Percentiles rank a stretch among this genome's conserved stretches.
Conservation (phyloP, 2,888 invertebrate genomes). For the Euclidia mi region DNA sequence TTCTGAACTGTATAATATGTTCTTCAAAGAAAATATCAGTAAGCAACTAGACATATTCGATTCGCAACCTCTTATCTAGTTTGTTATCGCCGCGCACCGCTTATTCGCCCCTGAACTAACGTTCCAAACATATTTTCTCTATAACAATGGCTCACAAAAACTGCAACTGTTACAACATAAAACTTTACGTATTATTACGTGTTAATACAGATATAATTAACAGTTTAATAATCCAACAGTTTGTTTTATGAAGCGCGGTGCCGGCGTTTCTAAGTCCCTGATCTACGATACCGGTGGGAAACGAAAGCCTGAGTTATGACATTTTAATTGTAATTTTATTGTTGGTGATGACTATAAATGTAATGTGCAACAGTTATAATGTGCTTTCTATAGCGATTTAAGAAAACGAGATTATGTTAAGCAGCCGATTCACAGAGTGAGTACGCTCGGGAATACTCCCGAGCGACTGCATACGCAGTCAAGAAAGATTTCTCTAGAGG, state of each 20-base stretch:
- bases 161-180: too few relatives aligned
- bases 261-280: conserved; percentile 42
- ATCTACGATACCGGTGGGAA: conserved; percentile 42
- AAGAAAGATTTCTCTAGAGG: conserved; percentile 70
- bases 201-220: conserved; percentile 34
- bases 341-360: conserved; percentile 28
- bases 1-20: too few relatives aligned
- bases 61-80: too few relatives aligned
- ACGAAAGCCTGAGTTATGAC: conserved; percentile 30
- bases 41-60: too few relatives aligned
- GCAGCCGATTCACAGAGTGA: conserved; percentile 6
- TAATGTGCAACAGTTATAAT: conserved; percentile 29
- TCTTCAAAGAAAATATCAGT: too few relatives aligned
- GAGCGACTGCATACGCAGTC: too few relatives aligned
- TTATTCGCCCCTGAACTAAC: too few relatives aligned
- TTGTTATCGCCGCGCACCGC: too few relatives aligned
- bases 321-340: conserved; percentile 36
- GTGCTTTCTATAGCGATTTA: conserved; percentile 35
- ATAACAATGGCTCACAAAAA: too few relatives aligned
- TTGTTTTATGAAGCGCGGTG: conserved; percentile 41
- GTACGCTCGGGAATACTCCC: conserved; percentile 51
- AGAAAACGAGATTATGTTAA: conserved; percentile 15
- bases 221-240: conserved; percentile 40
- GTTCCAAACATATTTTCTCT: too few relatives aligned
- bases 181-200: conserved; percentile 18